A percentile compares a stretch with the other conserved stretches of the same genome.
Conservation (phyloP, 2,888 invertebrate genomes). For the Cotesia congregata region DNA sequence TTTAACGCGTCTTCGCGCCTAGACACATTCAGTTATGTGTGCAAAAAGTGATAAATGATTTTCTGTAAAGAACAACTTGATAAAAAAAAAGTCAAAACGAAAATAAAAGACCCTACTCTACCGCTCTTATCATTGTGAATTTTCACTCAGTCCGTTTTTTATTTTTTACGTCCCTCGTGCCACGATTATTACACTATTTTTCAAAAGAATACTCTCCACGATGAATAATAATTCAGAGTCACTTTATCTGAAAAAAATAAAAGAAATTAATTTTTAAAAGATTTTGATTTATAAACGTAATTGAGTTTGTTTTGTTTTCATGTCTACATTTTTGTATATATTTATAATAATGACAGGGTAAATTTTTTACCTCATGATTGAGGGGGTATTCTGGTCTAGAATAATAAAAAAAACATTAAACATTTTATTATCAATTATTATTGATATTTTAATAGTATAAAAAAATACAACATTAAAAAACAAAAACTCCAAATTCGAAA, state of each 20-base stretch:
- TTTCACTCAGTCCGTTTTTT: slow-evolving; percentile 10
- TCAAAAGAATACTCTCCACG: background rate
- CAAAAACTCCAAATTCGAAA: too few relatives aligned
- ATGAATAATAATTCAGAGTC: slow-evolving; percentile 13
- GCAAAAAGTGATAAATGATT: slow-evolving; percentile 41
- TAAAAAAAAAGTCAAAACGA: background rate
- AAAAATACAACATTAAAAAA: too few relatives aligned
- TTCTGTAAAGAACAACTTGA: background rate
- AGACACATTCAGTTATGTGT: background rate
- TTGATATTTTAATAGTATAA: too few relatives aligned
- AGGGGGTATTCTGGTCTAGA: too few relatives aligned
- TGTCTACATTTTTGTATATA: too few relatives aligned
- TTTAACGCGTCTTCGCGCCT: slow-evolving; percentile 37
- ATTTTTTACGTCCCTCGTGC: slow-evolving; percentile 6
- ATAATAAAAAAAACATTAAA: too few relatives aligned
- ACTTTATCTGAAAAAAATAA: background rate
- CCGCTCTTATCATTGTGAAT: slow-evolving; percentile 8
- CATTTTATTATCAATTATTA: too few relatives aligned
- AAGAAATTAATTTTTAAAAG: slow-evolving; percentile 9
- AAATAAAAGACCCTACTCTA: slow-evolving; percentile 3
- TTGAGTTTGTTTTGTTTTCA: too few relatives aligned
- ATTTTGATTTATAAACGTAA: background rate
- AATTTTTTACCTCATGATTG: too few relatives aligned
- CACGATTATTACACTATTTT: slow-evolving; percentile 36
- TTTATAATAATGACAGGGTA: too few relatives aligned